A percentile compares a stretch with the other conserved stretches of the same genome.
Conservation (phyloP, 2,797 vertebrate species). For the Cyprinodon diabolis region DNA sequence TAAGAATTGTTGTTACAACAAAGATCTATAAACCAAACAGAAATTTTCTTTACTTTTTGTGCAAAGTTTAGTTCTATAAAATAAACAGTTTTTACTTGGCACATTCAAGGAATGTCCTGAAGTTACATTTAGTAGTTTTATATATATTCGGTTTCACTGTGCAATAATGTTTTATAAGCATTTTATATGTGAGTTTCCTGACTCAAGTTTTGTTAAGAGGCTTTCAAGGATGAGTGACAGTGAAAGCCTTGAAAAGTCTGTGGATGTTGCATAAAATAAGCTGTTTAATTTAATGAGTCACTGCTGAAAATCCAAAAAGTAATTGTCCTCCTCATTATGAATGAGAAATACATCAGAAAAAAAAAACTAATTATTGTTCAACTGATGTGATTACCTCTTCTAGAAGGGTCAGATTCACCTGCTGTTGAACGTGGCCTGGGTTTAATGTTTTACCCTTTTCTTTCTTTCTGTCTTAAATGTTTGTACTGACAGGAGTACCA, state of each 20-base stretch:
- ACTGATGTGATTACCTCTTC: constrained; percentile 44
- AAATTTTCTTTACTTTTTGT: not conserved
- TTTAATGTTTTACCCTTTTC: not conserved
- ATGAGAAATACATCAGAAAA: constrained; percentile 33
- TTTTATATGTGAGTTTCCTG: constrained; percentile 3
- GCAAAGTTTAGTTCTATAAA: not conserved
- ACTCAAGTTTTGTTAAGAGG: constrained; percentile 42
- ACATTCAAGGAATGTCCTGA: not conserved
- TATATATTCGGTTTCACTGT: not conserved
- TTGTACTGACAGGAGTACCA: constrained; percentile 89
- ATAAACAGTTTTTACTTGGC: not conserved
- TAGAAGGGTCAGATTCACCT: constrained; percentile 12
- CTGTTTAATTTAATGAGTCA: constrained; percentile 54
- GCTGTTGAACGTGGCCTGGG: not conserved
- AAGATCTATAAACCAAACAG: not conserved
- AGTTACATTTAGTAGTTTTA: not conserved
- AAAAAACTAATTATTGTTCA: constrained; percentile 47
- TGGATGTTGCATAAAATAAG: constrained; percentile 54
- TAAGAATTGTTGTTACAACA: not conserved
- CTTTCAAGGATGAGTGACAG: constrained; percentile 40
- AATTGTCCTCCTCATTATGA: constrained; percentile 49
- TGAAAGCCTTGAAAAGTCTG: constrained; percentile 46
- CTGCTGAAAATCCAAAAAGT: constrained; percentile 54
- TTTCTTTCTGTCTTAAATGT: not conserved
- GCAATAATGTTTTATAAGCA: not conserved